phyloP scores from a whole-genome alignment of 2,113 vertebrate genomes.

The Lophotis ruficrista region DNA sequence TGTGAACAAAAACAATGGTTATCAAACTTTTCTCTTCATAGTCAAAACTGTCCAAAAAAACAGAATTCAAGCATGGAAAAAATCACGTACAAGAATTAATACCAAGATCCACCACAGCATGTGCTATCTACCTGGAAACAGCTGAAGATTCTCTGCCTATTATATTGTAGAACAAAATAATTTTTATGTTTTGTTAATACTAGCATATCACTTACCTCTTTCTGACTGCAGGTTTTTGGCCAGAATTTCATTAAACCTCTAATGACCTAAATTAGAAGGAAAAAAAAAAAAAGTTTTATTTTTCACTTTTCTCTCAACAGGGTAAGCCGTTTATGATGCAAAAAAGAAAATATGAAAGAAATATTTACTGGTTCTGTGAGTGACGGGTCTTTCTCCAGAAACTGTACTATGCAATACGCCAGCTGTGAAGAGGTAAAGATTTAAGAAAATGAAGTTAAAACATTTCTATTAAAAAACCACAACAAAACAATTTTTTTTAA shows the following conservation, averaged over 20 bases:
- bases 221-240: conserved; percentile 99
- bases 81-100: not conserved
- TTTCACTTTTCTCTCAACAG: not conserved
- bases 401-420: conserved; percentile 99
- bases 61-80: not conserved
- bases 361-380: conserved; percentile 96
- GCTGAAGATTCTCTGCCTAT: not conserved
- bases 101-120: not conserved
- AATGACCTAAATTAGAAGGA: conserved; percentile 86
- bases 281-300: not conserved
- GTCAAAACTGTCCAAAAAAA: not conserved
- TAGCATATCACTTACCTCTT: conserved; percentile 83
- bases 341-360: not conserved
- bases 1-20: not conserved
- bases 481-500: not conserved
- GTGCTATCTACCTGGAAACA: not conserved
- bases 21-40: not conserved
- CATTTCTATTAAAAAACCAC: not conserved
- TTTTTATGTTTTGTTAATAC: not conserved
- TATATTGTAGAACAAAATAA: not conserved
- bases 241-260: conserved; percentile 99
- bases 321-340: not conserved
- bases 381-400: conserved; percentile 99
- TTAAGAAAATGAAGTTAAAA: conserved; percentile 29
- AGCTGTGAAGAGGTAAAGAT: conserved; percentile 77